Evolutionary conservation across 1,140 invertebrate genomes (phyloP).

Genomic region (Trissolcus basalis): DNA sequence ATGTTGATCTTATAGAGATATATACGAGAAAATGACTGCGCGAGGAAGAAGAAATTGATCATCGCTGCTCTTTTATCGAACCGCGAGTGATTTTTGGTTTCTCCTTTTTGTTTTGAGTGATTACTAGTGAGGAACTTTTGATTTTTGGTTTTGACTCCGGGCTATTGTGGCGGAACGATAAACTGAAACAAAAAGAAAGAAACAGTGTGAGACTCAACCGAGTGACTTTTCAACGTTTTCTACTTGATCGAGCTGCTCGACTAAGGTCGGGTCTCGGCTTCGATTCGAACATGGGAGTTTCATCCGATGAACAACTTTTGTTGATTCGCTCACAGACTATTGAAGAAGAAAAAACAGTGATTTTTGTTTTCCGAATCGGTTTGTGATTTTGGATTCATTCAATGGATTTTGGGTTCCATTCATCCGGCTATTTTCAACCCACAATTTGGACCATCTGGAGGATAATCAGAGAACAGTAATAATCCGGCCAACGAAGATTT

Average conservation of each 20-base stretch:
- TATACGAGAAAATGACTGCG: constrained; percentile 34
- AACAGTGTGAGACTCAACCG: constrained; percentile 16
- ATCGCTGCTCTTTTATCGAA: constrained; percentile 47
- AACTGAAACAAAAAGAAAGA: constrained; percentile 13
- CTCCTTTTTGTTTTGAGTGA: background rate
- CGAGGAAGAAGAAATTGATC: constrained; percentile 1
- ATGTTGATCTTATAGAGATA: constrained; percentile 49
- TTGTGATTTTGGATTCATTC: background rate
- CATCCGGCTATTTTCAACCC: background rate
- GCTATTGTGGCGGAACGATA: constrained; percentile 19
- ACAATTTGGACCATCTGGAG: background rate
- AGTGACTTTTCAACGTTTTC: constrained; percentile 51
- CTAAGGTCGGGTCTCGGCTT: background rate
- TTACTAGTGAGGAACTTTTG: background rate
- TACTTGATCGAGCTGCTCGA: constrained; percentile 23
- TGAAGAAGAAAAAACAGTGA: no score
- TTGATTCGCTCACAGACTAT: no score
- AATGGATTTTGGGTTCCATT: background rate
- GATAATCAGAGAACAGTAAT: no score
- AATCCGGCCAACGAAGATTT: no score
- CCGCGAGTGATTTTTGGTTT: constrained; percentile 9
- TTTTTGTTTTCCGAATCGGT: background rate
- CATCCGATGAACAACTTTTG: no score
- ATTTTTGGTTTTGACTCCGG: no score
- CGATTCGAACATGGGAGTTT: constrained; percentile 7